Evolutionary conservation across 35 echinoderm and acorn worm species (phyloP).

Genomic region (Diadema setosum): DNA sequence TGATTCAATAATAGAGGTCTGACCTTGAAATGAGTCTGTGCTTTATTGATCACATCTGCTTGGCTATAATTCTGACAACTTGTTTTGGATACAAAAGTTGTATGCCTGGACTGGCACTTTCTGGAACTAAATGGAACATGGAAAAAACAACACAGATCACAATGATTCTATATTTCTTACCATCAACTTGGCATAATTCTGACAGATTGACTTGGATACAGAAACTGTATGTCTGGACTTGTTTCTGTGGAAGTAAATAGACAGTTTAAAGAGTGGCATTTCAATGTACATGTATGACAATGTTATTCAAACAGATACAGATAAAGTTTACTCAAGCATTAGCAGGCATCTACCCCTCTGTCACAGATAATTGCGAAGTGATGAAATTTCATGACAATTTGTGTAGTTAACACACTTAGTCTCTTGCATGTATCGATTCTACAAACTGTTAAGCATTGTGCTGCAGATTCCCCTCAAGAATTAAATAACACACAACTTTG

Average conservation of each 20-base stretch:
- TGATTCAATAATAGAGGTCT: neutral
- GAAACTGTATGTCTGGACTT: neutral
- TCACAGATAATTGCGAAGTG: neutral
- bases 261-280: too few relatives aligned
- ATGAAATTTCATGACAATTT: neutral
- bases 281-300: neutral
- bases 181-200: slow-evolving; percentile 4
- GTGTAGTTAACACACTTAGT: neutral
- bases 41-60: neutral
- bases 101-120: neutral
- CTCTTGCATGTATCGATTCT: neutral
- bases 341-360: neutral
- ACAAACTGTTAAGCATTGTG: too few relatives aligned
- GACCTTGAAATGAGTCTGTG: neutral
- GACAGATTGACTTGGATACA: neutral
- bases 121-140: neutral
- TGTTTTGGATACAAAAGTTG: neutral
- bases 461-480: too few relatives aligned
- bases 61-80: neutral
- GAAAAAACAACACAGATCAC: neutral
- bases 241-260: neutral
- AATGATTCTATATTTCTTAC: neutral
- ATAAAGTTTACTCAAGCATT: neutral
- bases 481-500: too few relatives aligned
- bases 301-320: neutral